phyloP scores from a whole-genome alignment of 2,797 vertebrate genomes.

The Poecilia velifera region DNA sequence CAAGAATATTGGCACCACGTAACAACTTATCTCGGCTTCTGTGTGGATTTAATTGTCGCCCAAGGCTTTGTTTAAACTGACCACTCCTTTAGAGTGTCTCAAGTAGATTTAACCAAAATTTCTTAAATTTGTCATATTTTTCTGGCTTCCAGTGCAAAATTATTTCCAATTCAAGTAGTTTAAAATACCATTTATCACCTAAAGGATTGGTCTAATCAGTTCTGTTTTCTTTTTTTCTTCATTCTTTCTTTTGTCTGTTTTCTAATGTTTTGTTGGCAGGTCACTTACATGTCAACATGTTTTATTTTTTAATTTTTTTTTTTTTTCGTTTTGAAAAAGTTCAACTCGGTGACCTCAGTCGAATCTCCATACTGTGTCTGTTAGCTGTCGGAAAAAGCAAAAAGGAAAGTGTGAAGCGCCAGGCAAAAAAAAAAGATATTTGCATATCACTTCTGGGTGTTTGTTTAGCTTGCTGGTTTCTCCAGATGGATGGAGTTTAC shows the following conservation, averaged over 20 bases:
- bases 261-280: constrained; percentile 86
- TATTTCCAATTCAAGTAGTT: neutral
- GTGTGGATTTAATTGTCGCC: constrained; percentile 82
- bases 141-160: neutral
- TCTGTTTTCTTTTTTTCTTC: constrained; percentile 69
- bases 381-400: constrained; percentile 43
- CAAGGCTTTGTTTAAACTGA: constrained; percentile 95
- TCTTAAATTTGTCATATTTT: neutral
- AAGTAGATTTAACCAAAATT: constrained; percentile 7
- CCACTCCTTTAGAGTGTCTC: constrained; percentile 96
- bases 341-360: constrained; percentile 97
- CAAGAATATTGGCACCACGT: constrained; percentile 8
- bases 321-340: constrained; percentile 67
- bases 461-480: constrained; percentile 50
- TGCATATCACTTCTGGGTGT: constrained; percentile 50
- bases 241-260: constrained; percentile 66
- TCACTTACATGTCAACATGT: constrained; percentile 93
- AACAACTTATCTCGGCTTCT: constrained; percentile 5
- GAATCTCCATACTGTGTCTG: constrained; percentile 99
- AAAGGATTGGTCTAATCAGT: constrained; percentile 95
- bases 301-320: constrained; percentile 30
- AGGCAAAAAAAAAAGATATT: constrained; percentile 34
- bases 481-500: constrained; percentile 64
- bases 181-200: constrained; percentile 77
- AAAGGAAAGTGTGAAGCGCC: constrained; percentile 31